These are phyloP conservation scores for Biston stratarius DNA, from an alignment of 2,888 invertebrate genomes.

Conservation along the genomic window DNA sequence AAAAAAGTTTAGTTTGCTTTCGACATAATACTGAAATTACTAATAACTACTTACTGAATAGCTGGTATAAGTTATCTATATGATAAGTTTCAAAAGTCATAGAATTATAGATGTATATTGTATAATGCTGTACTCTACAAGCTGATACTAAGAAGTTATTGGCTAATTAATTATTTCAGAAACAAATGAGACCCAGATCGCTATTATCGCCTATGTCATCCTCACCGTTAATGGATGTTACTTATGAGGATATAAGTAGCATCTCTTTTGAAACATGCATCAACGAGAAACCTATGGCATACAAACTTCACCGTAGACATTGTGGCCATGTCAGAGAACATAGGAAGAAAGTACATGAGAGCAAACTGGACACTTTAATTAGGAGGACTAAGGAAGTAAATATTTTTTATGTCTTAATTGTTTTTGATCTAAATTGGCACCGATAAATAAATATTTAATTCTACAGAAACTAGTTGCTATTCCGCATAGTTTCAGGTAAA, in stretches of 20 bases:
- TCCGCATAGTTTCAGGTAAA: too few species aligned
- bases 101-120: too few species aligned
- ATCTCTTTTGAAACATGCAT: conserved; percentile 22
- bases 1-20: too few species aligned
- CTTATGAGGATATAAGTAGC: conserved; percentile 36
- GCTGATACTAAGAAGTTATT: too few species aligned
- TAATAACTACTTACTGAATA: too few species aligned
- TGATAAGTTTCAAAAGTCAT: too few species aligned
- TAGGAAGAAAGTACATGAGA: conserved; percentile 17
- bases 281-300: conserved; percentile 28
- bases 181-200: conserved; percentile 8
- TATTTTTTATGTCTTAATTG: background rate
- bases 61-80: too few species aligned
- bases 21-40: too few species aligned
- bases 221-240: conserved; percentile 12
- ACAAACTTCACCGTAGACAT: conserved; percentile 17
- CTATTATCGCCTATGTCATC: conserved; percentile 23
- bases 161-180: conserved; percentile 1
- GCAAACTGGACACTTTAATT: conserved; percentile 58
- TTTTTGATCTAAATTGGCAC: too few species aligned
- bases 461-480: too few species aligned
- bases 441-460: too few species aligned
- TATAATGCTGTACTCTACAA: too few species aligned
- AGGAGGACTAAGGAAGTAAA: conserved; percentile 57
- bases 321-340: background rate